Evolutionary conservation across 2,797 vertebrate genomes (phyloP), one percentile per base, ranked within the genome.

Genomic region (Anolis apletophallus): DNA sequence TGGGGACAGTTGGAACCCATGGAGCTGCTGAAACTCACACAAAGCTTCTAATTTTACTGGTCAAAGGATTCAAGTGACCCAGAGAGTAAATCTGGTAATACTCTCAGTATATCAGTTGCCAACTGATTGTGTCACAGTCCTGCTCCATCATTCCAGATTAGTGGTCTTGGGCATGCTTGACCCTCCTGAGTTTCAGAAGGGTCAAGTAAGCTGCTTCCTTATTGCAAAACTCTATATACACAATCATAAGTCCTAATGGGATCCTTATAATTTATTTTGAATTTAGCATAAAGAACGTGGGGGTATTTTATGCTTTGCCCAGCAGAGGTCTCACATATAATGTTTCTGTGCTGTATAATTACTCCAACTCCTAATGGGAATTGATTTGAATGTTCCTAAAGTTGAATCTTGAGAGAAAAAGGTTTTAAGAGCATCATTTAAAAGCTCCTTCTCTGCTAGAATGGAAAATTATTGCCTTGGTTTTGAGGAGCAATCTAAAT

Each of bases 261-360:
- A 69, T 36, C 34, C 46, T 50, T 72, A 14, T 71, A 2, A 0
- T 57, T 40, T 61, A 52, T 16, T 64, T 32, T 75, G 55, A 72
- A 72, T n/a, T 54, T 0, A 50, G 69, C 0, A 0, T 6, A 69
- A 12, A 9, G 0, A n/a, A 72, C 14, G 0, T 21, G 79, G 80
- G 80, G 89, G 87, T 82, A 34, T 88, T 89, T 88, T 82, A 79
- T 1, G 57, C 50, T 1, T 84, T 2, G 1, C 0, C 80, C 93
- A 81, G 8, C 75, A 90, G 91, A 83, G 90, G 90, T 80, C 90
- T 19, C 86, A 57, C 77, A 26, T 5, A 23, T 69, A 0, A 86
- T 61, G 5, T 80, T 0, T 78, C 86, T 84, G 34, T 26, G 2
- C 12, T 57, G 23, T 80, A 0, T 21, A 21, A 34, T 3, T 5